Base-by-base conservation (phyloP, 2,888 invertebrate species). In the Trimorus sp. region DNA sequence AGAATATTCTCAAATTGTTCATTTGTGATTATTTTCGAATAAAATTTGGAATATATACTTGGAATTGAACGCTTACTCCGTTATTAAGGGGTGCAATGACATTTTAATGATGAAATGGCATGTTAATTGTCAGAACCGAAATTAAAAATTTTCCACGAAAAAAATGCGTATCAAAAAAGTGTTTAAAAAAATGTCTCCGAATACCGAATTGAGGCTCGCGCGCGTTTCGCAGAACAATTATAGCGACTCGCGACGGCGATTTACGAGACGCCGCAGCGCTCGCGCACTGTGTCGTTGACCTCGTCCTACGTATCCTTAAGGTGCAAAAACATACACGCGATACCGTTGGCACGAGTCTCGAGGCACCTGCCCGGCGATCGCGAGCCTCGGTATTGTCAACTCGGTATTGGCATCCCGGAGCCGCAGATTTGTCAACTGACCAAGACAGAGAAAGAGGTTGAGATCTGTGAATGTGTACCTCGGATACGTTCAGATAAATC, bases 261-360 rank as follows among this genome's bases (percentile, higher is more conserved):
- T 79, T 74, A 74, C 74, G 76, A 36, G 77, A 48, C 79, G 63
- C 40, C 68, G 70, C 16, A 9, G 76, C 71, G 76, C 69, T 59
- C 60, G 71, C 54, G 81, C 71, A 79, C 62, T 81, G 85, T 86
- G 87, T 87, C 89, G 82, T 89, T 87, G 89, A 89, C 89, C 89
- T 81, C 86, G 86, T 88, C 88, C 85, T 88, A 80, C 82, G 84
- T 86, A 84, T 89, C 88, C 87, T 89, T 86, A 86, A 89, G 88
- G 89, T 88, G 90, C 89, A 90, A 90, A 90, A 91, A 90, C 89
- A 85, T 88, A 89, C 90, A 89, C 89, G 90, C 89, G 90, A 89
- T 90, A 89, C 88, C 89, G 90, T 90, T 90, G 89, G 86, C 88
- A 88, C 88, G 87, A 88, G 87, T 86, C 85, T 80, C 65, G 63